Conservation (phyloP, 2,113 vertebrate genomes). For the Ranitomeya variabilis region DNA sequence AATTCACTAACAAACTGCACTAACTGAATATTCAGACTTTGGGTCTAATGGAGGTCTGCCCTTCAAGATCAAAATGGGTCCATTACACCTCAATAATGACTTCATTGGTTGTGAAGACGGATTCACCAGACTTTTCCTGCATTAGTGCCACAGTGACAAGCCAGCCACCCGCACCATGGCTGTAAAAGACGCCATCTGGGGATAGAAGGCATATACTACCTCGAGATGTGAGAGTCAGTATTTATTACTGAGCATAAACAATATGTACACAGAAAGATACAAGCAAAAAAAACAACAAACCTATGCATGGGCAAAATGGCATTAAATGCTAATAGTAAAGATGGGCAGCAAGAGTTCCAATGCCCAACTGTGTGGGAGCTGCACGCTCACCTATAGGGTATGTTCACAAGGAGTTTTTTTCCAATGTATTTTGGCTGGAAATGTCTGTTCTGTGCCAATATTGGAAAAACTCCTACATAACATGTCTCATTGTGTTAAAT, state of each 20-base stretch:
- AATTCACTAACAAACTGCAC: conserved; percentile 89
- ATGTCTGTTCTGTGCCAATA: too few relatives aligned
- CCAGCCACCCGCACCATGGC: not conserved
- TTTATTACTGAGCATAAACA: not conserved
- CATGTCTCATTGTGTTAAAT: too few relatives aligned
- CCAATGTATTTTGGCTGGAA: too few relatives aligned
- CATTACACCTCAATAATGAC: not conserved
- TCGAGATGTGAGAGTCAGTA: not conserved
- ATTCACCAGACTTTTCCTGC: not conserved
- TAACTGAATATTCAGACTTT: conserved; percentile 68
- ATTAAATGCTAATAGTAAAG: too few relatives aligned
- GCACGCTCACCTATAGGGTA: too few relatives aligned
- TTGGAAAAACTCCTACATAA: too few relatives aligned
- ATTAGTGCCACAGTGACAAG: not conserved
- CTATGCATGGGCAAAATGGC: too few relatives aligned
- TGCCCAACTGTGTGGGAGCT: too few relatives aligned
- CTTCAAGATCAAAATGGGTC: not conserved
- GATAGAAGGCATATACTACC: not conserved
- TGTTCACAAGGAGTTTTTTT: too few relatives aligned
- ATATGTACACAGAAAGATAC: not conserved
- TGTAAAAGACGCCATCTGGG: not conserved
- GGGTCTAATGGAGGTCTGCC: conserved; percentile 5
- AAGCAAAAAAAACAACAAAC: too few relatives aligned
- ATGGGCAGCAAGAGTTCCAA: too few relatives aligned
- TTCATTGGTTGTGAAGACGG: not conserved